Base-by-base conservation (phyloP, 2,797 vertebrate species). In the Varecia variegata region DNA sequence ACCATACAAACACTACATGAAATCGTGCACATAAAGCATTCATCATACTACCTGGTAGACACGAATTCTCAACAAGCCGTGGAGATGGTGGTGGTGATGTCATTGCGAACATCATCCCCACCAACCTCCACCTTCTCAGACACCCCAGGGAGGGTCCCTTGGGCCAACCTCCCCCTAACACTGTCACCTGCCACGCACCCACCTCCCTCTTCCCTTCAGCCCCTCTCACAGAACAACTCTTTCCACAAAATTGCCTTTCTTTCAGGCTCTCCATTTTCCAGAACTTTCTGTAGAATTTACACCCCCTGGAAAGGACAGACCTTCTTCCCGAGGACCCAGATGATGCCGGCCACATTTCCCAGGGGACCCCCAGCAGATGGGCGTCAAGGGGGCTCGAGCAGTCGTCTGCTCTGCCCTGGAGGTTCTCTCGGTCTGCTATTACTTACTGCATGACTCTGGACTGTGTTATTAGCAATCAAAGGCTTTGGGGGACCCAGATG, bases 401-500 rank as follows among this genome's bases (percentile, higher is more conserved):
- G 21, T 5, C 18, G 25, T 12, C 43, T 70, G n/a, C n/a, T 65
- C 35, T 79, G 38, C 14, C 10, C 70, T 15, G 54, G 71, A 90
- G 47, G 25, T 40, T 68, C 38, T 8, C 62, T 47, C 7, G 60
- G 65, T 97, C 97, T 96, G 92, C 88, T 88, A 21, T 80, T 89
- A 96, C 83, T 97, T 93, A 93, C 62, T 38, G 67, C 86, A 45
- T 47, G 43, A 65, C 90, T 97, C 96, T 81, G 43, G 50, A 60
- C 68, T 88, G 54, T 2, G 9, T 82, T 95, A 52, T 58, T 67
- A 89, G 65, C 96, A 93, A 45, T 85, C 47, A 11, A 5, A 90
- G 60, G 68, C 96, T 74, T 67, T 47, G 43, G 94, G 85, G 91
- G 88, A 93, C 65, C 79, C 96, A 93, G 91, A 74, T 96, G 96